Base-by-base conservation (phyloP, 2,797 vertebrate species). In the Lophotriccus pileatus region DNA sequence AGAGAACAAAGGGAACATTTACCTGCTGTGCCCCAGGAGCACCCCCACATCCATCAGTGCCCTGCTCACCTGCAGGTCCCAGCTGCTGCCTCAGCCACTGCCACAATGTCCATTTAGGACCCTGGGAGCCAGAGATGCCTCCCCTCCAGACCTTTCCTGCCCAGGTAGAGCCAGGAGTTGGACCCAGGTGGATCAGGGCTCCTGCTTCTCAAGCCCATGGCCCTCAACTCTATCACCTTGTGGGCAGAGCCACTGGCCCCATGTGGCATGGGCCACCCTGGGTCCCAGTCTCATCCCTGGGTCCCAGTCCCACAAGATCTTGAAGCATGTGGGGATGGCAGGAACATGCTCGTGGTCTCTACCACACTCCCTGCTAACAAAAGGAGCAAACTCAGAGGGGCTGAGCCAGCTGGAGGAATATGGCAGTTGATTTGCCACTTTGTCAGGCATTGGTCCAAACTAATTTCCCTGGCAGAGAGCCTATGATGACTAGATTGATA, bases 401-500 rank as follows among this genome's bases (percentile, higher is more conserved):
- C 77, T 87, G 92, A 93, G 94, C 94, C 95, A 97, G 91, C 95
- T 96, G 96, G 93, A 95, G 92, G 72, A 90, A 85, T 80, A 90
- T 78, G 97, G 94, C 95, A 92, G 96, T 90, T 93, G 90, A 95
- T 88, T 97, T 90, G 96, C 90, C 96, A 95, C 96, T 97, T 96
- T 91, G 94, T 95, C 89, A 93, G 97, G 97, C 97, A 91, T 24
- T n/a, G 82, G 74, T 95, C 97, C 97, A 97, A 96, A 79, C 96
- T 96, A 94, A 96, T 97, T 96, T 97, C 97, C 92, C 96, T 96
- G 97, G 97, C 97, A 96, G 82, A 60, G 60, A 58, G 97, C 96
- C 96, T n/a, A 73, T 7, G 95, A 97, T 97, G 97, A 96, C 92
- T 94, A 43, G 96, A 94, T 96, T 97, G 97, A 97, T 97, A 97